phyloP scores from a whole-genome alignment of 1,140 invertebrate genomes.

The Drosophila busckii region DNA sequence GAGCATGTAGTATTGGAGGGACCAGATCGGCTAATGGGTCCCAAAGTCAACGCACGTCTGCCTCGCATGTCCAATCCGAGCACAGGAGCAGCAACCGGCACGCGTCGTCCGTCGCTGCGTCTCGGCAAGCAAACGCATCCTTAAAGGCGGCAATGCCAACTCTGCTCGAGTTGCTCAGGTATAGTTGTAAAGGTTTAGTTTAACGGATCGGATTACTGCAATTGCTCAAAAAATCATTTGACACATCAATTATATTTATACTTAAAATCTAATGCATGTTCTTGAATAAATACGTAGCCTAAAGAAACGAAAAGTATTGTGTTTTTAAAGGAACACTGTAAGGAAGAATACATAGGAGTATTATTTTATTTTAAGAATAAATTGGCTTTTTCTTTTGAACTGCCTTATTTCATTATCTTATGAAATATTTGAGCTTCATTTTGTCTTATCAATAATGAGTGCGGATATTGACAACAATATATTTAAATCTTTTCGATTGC shows the following conservation, averaged over 20 bases:
- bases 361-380: background rate
- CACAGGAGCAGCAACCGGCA: constrained; percentile 8
- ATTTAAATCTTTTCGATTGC: too few relatives aligned
- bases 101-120: constrained; percentile 47
- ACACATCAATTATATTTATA: constrained; percentile 9
- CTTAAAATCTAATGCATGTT: constrained; percentile 5
- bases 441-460: too few relatives aligned
- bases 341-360: too few relatives aligned
- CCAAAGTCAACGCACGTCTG: constrained; percentile 67
- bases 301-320: background rate
- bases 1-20: constrained; percentile 43
- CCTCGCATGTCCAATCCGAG: constrained; percentile 57
- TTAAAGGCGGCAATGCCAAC: constrained; percentile 28
- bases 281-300: constrained; percentile 15
- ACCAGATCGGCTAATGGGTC: constrained; percentile 72
- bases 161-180: constrained; percentile 50
- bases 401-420: too few relatives aligned
- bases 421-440: too few relatives aligned
- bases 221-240: constrained; percentile 34
- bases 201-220: background rate
- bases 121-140: constrained; percentile 46
- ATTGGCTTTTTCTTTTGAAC: too few relatives aligned
- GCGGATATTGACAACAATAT: too few relatives aligned
- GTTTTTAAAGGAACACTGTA: too few relatives aligned
- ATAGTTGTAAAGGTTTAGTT: constrained; percentile 45